Evolutionary conservation across 1,140 invertebrate species (phyloP).

Genomic region (Drosophila watanabei): DNA sequence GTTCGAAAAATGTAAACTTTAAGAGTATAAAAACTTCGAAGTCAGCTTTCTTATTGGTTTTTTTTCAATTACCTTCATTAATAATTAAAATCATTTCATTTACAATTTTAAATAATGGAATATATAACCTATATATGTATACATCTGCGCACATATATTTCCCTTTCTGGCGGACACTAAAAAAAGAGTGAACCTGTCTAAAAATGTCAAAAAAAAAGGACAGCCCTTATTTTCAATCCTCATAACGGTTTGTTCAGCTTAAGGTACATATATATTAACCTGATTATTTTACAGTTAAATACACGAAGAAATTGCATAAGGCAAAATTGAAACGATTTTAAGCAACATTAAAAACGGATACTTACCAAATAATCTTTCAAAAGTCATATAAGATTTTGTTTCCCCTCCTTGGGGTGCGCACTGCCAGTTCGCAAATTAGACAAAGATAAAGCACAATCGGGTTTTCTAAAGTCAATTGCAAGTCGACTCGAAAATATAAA

Average conservation of each 20-base stretch:
- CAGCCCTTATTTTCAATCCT: neutral
- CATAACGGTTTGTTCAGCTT: neutral
- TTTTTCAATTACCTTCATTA: too few relatives aligned
- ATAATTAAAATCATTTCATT: neutral
- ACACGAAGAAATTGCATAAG: constrained; percentile 3
- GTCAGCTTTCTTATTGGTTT: too few relatives aligned
- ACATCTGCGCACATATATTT: neutral
- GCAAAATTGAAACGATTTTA: neutral
- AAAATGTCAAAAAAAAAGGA: neutral
- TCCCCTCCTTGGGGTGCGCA: constrained; percentile 84
- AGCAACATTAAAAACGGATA: constrained; percentile 14
- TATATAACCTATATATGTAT: too few relatives aligned
- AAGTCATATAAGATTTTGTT: constrained; percentile 86
- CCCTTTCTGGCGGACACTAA: neutral
- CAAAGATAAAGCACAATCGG: constrained; percentile 41
- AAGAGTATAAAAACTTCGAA: too few relatives aligned
- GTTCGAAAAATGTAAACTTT: too few relatives aligned
- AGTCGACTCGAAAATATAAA: constrained; percentile 36
- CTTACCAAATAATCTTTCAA: constrained; percentile 85
- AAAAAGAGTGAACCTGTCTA: neutral
- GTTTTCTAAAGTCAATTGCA: constrained; percentile 31
- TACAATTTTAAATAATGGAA: neutral
- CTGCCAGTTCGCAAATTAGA: constrained; percentile 75
- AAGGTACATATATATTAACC: too few relatives aligned
- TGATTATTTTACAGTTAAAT: neutral